Percentiles rank a stretch among this genome's conserved stretches.
Evolutionary conservation across 2,888 invertebrate species (phyloP).

Genomic region (Harpalus rubripes): DNA sequence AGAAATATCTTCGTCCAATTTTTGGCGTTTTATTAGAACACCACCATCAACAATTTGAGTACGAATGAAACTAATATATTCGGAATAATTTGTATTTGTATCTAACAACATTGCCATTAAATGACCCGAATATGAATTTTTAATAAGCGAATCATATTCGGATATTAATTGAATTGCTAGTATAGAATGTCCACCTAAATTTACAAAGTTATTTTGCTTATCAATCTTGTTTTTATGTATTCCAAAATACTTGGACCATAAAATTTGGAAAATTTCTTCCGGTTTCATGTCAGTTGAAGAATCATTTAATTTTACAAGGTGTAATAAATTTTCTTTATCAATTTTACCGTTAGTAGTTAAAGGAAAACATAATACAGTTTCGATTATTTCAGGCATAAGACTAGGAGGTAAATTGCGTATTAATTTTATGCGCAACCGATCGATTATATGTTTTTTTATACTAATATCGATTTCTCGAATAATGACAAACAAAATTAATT

Average conservation of each 20-base stretch:
- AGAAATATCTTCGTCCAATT: constrained; percentile 48
- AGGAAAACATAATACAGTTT: constrained; percentile 81
- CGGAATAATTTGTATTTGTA: constrained; percentile 76
- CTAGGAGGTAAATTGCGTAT: constrained; percentile 74
- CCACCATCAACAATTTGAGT: constrained; percentile 69
- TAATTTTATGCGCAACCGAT: constrained; percentile 73
- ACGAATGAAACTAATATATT: constrained; percentile 73
- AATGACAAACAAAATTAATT: constrained; percentile 79
- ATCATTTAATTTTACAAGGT: constrained; percentile 74
- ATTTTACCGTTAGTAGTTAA: constrained; percentile 86
- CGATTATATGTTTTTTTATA: constrained; percentile 71
- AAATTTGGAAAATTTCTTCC: constrained; percentile 71
- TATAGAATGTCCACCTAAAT: constrained; percentile 86
- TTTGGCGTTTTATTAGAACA: constrained; percentile 16
- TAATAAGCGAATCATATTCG: constrained; percentile 78
- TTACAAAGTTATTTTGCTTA: constrained; percentile 78
- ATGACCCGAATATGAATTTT: constrained; percentile 77
- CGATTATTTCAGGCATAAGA: constrained; percentile 82
- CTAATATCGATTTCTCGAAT: constrained; percentile 70
- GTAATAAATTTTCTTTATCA: constrained; percentile 78
- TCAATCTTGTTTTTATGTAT: constrained; percentile 73
- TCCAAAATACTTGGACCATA: constrained; percentile 73
- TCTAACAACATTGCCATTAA: constrained; percentile 81
- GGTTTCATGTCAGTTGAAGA: constrained; percentile 70
- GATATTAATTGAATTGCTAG: constrained; percentile 83